Evolutionary conservation across 2,113 vertebrate genomes (phyloP).

Genomic region (Pipra filicauda): DNA sequence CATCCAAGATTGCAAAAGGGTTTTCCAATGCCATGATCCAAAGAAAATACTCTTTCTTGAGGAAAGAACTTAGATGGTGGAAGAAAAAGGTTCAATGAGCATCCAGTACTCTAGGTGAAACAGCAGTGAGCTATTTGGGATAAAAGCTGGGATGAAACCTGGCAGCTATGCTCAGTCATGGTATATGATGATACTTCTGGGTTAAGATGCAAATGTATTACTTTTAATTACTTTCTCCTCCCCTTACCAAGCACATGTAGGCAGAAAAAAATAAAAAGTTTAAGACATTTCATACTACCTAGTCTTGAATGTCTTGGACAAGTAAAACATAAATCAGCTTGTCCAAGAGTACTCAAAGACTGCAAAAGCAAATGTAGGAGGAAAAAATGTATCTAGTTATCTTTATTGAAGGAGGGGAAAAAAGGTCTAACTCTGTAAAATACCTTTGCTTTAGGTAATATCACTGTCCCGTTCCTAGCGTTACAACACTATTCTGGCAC

Average conservation of each 20-base stretch:
- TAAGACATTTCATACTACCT: not conserved
- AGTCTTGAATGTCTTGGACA: not conserved
- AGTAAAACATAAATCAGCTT: not conserved
- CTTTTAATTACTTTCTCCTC: not conserved
- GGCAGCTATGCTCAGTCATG: not conserved
- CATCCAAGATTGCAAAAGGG: not conserved
- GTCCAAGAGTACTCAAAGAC: not conserved
- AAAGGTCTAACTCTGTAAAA: not conserved
- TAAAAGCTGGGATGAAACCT: not conserved
- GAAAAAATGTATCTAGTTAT: not conserved
- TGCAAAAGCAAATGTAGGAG: not conserved
- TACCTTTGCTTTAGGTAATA: not conserved
- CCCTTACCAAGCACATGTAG: not conserved
- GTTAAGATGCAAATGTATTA: not conserved
- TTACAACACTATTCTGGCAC: not conserved
- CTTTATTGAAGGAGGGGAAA: not conserved
- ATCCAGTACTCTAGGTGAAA: not conserved
- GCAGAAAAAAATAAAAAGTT: not conserved
- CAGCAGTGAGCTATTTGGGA: not conserved
- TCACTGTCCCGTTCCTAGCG: not conserved
- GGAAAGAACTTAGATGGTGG: not conserved
- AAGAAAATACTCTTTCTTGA: not conserved
- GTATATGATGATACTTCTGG: not conserved
- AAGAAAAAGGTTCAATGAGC: not conserved
- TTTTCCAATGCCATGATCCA: not conserved